Conservation (phyloP, 2,113 vertebrate species). For the Lagopus muta region DNA sequence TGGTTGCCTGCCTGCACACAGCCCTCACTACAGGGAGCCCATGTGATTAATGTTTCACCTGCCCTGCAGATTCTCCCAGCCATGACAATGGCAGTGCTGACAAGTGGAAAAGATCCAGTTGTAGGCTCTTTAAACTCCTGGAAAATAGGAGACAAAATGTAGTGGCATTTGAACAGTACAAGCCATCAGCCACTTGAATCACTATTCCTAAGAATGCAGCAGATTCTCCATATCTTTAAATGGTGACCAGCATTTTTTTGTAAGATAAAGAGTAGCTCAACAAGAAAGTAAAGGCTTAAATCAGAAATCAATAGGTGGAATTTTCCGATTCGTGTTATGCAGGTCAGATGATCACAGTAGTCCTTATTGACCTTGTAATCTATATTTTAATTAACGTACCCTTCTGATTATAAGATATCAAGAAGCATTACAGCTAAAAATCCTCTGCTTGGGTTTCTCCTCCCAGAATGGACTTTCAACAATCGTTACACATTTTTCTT, state of each 20-base stretch:
- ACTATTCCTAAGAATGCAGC: not conserved
- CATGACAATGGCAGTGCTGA: not conserved
- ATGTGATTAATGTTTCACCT: not conserved
- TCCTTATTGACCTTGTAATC: not conserved
- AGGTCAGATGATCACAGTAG: not conserved
- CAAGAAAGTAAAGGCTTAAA: not conserved
- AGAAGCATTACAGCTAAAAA: not conserved
- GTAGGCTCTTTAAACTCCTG: not conserved
- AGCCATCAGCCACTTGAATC: not conserved
- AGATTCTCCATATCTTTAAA: not conserved
- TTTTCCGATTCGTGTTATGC: accelerated
- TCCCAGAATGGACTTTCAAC: not conserved
- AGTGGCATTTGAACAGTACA: not conserved
- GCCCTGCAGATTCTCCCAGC: not conserved
- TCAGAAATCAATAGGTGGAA: not conserved
- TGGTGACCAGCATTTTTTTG: not conserved
- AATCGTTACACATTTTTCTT: not conserved
- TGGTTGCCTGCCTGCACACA: accelerated
- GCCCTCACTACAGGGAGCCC: too few species aligned
- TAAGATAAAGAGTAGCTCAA: not conserved
- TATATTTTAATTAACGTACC: not conserved
- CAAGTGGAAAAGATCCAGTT: not conserved
- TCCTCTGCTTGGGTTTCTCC: not conserved
- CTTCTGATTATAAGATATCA: not conserved
- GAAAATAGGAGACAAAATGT: not conserved